Conservation (phyloP, 2,797 vertebrate species). For the Platyrinchus mystaceus region DNA sequence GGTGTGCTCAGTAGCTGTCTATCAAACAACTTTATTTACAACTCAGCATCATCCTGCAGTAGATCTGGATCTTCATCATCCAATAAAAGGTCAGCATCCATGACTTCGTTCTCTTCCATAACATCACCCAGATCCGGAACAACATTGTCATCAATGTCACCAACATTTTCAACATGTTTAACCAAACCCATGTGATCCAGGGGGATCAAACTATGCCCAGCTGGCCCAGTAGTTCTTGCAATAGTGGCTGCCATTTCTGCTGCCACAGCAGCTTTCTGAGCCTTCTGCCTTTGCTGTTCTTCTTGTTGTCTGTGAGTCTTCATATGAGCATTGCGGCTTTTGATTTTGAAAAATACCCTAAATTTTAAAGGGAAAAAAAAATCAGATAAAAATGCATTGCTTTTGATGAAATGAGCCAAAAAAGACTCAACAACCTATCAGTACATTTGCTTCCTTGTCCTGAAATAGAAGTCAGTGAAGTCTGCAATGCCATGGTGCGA, state of each 20-base stretch:
- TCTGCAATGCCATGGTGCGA: slow-evolving; percentile 32
- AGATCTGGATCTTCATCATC: slow-evolving; percentile 78
- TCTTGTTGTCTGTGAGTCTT: slow-evolving; percentile 87
- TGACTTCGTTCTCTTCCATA: slow-evolving; percentile 77
- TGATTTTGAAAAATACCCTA: slow-evolving; percentile 89
- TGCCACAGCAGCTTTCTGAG: slow-evolving; percentile 79
- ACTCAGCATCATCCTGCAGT: slow-evolving; percentile 78
- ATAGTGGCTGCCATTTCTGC: slow-evolving; percentile 79
- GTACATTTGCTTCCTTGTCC: slow-evolving; percentile 46
- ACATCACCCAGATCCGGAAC: slow-evolving; percentile 79
- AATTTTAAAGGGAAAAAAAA: slow-evolving; percentile 2
- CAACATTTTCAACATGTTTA: slow-evolving; percentile 75
- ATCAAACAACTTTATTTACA: slow-evolving; percentile 64
- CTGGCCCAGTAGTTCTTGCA: slow-evolving; percentile 77
- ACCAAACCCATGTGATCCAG: slow-evolving; percentile 79
- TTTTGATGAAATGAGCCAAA: slow-evolving; percentile 52
- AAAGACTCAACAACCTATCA: slow-evolving; percentile 54
- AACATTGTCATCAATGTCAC: slow-evolving; percentile 72
- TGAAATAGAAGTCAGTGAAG: slow-evolving; percentile 56
- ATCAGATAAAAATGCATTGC: slow-evolving; percentile 29
- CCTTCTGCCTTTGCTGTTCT: slow-evolving; percentile 80
- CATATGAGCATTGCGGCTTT: slow-evolving; percentile 90
- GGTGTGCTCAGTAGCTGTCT: slow-evolving; percentile 58
- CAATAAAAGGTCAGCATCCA: slow-evolving; percentile 76
- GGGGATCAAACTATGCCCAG: slow-evolving; percentile 69